Evolutionary conservation across 2,888 invertebrate species (phyloP).

Genomic region (Zonitis immaculata): DNA sequence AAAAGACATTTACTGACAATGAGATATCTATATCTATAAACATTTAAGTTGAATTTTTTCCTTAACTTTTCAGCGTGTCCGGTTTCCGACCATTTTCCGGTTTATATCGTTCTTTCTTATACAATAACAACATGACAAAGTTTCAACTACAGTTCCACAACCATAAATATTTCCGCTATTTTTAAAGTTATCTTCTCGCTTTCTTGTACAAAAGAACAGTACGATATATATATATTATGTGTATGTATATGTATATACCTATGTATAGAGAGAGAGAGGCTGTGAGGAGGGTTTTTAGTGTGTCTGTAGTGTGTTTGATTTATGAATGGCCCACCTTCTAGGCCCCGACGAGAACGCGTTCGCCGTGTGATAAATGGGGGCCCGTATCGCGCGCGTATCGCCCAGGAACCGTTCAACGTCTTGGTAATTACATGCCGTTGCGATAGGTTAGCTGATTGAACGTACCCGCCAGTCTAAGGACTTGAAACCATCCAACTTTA

Average conservation of each 20-base stretch:
- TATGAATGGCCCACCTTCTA: constrained; percentile 34
- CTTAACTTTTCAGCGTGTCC: background rate
- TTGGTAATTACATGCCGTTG: constrained; percentile 38
- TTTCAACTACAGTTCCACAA: background rate
- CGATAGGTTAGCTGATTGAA: constrained; percentile 39
- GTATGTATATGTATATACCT: too few species aligned
- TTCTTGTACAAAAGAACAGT: background rate
- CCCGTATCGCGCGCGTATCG: constrained; percentile 33
- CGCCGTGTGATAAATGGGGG: constrained; percentile 34
- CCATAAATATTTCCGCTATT: constrained; percentile 25
- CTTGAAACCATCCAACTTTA: constrained; percentile 28
- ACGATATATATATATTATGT: too few species aligned
- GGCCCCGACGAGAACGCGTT: constrained; percentile 27
- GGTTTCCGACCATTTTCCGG: background rate
- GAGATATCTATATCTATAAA: too few species aligned
- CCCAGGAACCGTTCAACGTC: constrained; percentile 33
- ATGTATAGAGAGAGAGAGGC: background rate
- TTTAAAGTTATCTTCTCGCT: constrained; percentile 20
- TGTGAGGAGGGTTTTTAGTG: background rate
- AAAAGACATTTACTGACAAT: too few species aligned
- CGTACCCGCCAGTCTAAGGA: constrained; percentile 36
- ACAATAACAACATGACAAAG: background rate
- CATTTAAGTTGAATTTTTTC: too few species aligned
- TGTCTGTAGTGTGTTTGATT: constrained; percentile 31
- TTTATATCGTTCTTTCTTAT: background rate